phyloP scores from a whole-genome alignment of 2,797 vertebrate genomes.

The Numenius phaeopus region DNA sequence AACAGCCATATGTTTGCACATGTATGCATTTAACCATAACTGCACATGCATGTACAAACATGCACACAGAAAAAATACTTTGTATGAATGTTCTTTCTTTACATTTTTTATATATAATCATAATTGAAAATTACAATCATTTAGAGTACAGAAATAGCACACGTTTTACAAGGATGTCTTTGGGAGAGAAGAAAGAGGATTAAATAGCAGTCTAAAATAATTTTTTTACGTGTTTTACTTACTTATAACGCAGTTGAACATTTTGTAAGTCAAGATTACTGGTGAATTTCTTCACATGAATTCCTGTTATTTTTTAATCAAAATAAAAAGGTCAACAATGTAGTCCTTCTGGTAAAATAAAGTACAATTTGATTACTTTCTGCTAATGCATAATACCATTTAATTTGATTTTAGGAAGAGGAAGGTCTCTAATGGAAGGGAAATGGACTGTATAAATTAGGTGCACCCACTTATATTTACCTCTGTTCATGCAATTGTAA shows the following conservation, averaged over 20 bases:
- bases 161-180: not conserved
- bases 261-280: not conserved
- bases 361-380: conserved; percentile 38
- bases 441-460: conserved; percentile 28
- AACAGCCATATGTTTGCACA: not conserved
- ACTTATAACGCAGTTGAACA: not conserved
- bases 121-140: not conserved
- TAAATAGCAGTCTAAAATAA: not conserved
- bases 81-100: not conserved
- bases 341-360: conserved; percentile 36
- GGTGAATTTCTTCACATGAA: not conserved
- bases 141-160: not conserved
- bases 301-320: conserved; percentile 6
- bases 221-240: not conserved
- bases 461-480: not conserved
- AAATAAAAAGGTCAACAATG: conserved; percentile 27
- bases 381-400: conserved; percentile 4
- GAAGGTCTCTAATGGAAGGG: conserved; percentile 21
- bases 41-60: not conserved
- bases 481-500: not conserved
- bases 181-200: not conserved
- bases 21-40: not conserved
- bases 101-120: not conserved
- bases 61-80: not conserved
- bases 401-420: conserved; percentile 50